Evolutionary conservation across 1,140 invertebrate species (phyloP).

Genomic region (Cyphomyrmex costatus): DNA sequence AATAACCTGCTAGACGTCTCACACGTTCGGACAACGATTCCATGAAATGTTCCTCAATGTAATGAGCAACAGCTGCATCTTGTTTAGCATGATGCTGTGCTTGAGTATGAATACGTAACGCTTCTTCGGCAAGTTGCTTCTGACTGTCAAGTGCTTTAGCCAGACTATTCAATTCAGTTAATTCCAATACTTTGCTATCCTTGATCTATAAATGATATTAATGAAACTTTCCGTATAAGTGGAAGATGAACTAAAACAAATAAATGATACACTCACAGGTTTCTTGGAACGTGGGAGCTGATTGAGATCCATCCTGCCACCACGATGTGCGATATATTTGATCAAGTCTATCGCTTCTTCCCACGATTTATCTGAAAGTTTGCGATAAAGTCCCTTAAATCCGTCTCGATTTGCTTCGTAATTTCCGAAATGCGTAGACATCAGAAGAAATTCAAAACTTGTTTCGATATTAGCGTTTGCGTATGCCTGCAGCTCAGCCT

Average conservation of each 20-base stretch:
- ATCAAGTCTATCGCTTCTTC: conserved; percentile 91
- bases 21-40: conserved; percentile 90
- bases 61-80: conserved; percentile 88
- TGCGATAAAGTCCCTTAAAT: conserved; percentile 91
- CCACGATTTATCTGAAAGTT: conserved; percentile 92
- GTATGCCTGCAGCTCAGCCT: conserved; percentile 88
- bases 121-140: conserved; percentile 90
- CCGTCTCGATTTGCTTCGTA: conserved; percentile 92
- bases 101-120: conserved; percentile 88
- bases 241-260: background rate
- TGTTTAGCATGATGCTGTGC: conserved; percentile 78
- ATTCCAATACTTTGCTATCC: conserved; percentile 77
- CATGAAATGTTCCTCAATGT: conserved; percentile 92
- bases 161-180: conserved; percentile 90
- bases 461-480: conserved; percentile 89
- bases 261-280: conserved; percentile 68
- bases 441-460: conserved; percentile 91
- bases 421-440: conserved; percentile 92
- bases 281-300: conserved; percentile 78
- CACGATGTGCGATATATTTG: conserved; percentile 92
- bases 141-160: conserved; percentile 92
- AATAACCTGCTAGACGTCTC: conserved; percentile 90
- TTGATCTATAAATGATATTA: conserved; percentile 69
- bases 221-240: conserved; percentile 17
- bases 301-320: conserved; percentile 87